These are phyloP conservation scores for Bombus superbus DNA, from an alignment of 1,140 invertebrate species.

Conservation along the genomic window DNA sequence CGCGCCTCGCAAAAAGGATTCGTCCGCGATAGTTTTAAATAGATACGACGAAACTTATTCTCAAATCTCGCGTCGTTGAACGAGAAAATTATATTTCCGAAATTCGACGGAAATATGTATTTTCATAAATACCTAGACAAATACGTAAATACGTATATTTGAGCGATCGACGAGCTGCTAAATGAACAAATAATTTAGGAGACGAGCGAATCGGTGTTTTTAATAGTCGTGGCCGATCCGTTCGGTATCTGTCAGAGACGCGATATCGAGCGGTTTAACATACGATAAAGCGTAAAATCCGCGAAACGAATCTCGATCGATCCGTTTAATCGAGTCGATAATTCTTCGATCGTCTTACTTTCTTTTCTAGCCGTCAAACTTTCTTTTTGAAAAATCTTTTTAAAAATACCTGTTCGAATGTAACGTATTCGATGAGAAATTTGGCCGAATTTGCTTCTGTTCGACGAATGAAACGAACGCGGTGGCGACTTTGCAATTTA, in stretches of 20 bases:
- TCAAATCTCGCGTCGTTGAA: neutral
- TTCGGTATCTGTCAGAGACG: too few relatives aligned
- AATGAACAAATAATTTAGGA: neutral
- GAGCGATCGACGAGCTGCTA: neutral
- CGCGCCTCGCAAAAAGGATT: neutral
- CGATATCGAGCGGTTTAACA: too few relatives aligned
- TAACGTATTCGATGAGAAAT: neutral
- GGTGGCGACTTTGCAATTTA: neutral
- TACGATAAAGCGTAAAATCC: too few relatives aligned
- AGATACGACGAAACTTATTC: neutral
- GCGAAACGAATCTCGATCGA: too few relatives aligned
- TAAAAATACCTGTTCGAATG: neutral
- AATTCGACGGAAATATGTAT: neutral
- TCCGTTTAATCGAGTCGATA: too few relatives aligned
- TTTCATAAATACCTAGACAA: neutral
- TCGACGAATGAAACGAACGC: too few relatives aligned
- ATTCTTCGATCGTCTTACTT: too few relatives aligned
- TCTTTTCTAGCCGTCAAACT: too few relatives aligned
- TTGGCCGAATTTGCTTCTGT: fast-evolving
- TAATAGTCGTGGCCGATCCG: neutral
- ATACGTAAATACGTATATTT: neutral
- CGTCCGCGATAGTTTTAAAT: neutral
- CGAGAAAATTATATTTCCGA: neutral
- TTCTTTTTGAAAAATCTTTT: too few relatives aligned
- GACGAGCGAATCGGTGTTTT: neutral